Evolutionary conservation across 2,888 invertebrate genomes (phyloP).

Genomic region (Chalcis sispes): DNA sequence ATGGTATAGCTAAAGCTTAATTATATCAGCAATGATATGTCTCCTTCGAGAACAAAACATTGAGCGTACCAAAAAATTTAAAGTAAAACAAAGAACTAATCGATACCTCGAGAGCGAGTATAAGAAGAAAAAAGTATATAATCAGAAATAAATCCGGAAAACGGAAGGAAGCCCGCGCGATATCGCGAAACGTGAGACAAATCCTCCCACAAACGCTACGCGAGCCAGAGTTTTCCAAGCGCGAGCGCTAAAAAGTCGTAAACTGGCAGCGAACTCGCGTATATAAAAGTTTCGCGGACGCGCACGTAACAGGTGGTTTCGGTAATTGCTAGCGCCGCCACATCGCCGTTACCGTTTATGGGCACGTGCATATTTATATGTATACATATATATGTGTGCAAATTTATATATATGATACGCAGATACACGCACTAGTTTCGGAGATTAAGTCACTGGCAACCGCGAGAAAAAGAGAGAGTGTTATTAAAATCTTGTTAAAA

Average conservation of each 20-base stretch:
- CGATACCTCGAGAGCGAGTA: too few relatives aligned
- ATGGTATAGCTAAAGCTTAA: too few relatives aligned
- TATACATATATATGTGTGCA: slow-evolving; percentile 31
- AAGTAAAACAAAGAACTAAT: too few relatives aligned
- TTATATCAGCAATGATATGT: too few relatives aligned
- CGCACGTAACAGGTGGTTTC: slow-evolving; percentile 62
- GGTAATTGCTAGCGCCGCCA: slow-evolving; percentile 59
- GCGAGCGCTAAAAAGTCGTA: slow-evolving; percentile 35
- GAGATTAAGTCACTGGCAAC: slow-evolving; percentile 47
- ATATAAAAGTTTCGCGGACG: slow-evolving; percentile 50
- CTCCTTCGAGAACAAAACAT: too few relatives aligned
- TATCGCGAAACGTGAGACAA: too few relatives aligned
- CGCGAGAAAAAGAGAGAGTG: too few relatives aligned
- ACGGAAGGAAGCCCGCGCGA: not conserved
- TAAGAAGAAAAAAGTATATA: not conserved
- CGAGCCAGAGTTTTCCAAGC: too few relatives aligned
- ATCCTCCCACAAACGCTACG: too few relatives aligned
- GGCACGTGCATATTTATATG: not conserved
- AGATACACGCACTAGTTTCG: not conserved
- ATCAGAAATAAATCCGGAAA: not conserved
- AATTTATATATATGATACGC: too few relatives aligned
- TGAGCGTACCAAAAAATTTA: too few relatives aligned
- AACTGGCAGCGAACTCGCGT: slow-evolving; percentile 21
- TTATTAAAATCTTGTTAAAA: slow-evolving; percentile 13
- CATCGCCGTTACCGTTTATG: too few relatives aligned